A percentile compares a stretch with the other conserved stretches of the same genome.
These are phyloP conservation scores for Drosophila albomicans DNA, from an alignment of 1,140 invertebrate genomes.

Conservation along the genomic window DNA sequence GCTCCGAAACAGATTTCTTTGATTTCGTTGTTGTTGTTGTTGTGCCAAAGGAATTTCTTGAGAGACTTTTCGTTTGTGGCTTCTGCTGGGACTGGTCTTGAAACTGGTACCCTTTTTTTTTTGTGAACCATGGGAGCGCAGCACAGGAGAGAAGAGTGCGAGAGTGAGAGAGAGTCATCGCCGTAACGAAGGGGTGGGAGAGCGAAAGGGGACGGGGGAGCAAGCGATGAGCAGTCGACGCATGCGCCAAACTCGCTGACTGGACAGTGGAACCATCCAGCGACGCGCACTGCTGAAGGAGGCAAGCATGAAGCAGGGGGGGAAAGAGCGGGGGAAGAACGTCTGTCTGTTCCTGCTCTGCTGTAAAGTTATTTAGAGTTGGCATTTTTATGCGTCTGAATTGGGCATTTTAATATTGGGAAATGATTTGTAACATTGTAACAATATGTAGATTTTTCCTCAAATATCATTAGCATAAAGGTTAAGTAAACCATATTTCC, in stretches of 20 bases:
- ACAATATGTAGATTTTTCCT: neutral
- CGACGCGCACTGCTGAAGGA: conserved; percentile 16
- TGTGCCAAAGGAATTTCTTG: conserved; percentile 74
- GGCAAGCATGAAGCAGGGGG: neutral
- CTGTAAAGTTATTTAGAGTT: conserved; percentile 54
- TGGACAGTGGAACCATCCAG: conserved; percentile 53
- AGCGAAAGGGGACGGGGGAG: neutral
- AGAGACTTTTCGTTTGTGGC: conserved; percentile 62
- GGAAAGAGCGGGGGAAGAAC: conserved; percentile 13
- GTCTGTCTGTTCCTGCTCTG: conserved; percentile 42
- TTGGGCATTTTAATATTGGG: neutral
- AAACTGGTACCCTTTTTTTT: conserved; percentile 76
- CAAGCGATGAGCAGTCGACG: conserved; percentile 64
- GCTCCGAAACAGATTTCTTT: conserved; percentile 57
- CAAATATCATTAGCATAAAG: neutral
- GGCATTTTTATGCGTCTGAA: conserved; percentile 10
- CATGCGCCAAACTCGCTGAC: conserved; percentile 71
- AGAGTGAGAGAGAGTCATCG: too few species aligned
- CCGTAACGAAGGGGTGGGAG: too few species aligned
- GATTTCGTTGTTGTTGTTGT: conserved; percentile 36
- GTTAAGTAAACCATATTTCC: too few species aligned
- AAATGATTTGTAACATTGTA: neutral
- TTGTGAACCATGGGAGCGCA: conserved; percentile 19
- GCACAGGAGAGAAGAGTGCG: conserved; percentile 1
- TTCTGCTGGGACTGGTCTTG: conserved; percentile 75